Percentiles rank a stretch among this genome's conserved stretches.
phyloP scores from a whole-genome alignment of 2,113 vertebrate genomes.

The Chionis minor region DNA sequence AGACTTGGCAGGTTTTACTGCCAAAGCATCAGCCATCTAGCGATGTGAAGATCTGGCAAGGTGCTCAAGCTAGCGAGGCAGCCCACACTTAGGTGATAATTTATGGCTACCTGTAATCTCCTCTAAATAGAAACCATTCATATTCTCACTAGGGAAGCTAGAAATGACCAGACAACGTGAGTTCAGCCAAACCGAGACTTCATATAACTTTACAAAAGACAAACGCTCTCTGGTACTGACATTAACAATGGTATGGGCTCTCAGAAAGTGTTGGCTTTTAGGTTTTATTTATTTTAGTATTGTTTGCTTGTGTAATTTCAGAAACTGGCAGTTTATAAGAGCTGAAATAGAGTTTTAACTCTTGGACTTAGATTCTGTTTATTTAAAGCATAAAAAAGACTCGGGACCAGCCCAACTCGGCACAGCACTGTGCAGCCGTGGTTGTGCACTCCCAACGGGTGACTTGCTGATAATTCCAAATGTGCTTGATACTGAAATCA shows the following conservation, averaged over 20 bases:
- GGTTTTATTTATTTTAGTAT: constrained; percentile 33
- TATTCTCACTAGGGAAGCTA: constrained; percentile 42
- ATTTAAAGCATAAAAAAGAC: background rate
- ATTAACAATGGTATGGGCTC: constrained; percentile 28
- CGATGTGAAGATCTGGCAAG: constrained; percentile 38
- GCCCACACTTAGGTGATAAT: constrained; percentile 58
- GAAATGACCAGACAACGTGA: constrained; percentile 52
- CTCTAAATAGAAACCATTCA: constrained; percentile 62
- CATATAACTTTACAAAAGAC: constrained; percentile 31
- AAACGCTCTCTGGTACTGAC: constrained; percentile 32
- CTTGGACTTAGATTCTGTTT: constrained; percentile 31
- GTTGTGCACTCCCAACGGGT: background rate
- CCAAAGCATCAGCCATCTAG: background rate
- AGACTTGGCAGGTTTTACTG: constrained; percentile 27
- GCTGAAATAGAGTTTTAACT: background rate
- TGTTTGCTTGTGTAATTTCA: constrained; percentile 27
- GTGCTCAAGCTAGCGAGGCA: background rate
- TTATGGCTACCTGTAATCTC: constrained; percentile 65
- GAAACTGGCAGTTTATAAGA: constrained; percentile 17
- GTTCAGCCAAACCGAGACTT: constrained; percentile 66
- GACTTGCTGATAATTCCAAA: background rate
- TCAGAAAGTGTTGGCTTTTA: background rate
- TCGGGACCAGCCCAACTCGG: background rate
- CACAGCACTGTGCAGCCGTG: background rate
- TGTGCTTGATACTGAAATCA: background rate